phyloP scores from a whole-genome alignment of 2,888 invertebrate species.

The Chrysolina americana region DNA sequence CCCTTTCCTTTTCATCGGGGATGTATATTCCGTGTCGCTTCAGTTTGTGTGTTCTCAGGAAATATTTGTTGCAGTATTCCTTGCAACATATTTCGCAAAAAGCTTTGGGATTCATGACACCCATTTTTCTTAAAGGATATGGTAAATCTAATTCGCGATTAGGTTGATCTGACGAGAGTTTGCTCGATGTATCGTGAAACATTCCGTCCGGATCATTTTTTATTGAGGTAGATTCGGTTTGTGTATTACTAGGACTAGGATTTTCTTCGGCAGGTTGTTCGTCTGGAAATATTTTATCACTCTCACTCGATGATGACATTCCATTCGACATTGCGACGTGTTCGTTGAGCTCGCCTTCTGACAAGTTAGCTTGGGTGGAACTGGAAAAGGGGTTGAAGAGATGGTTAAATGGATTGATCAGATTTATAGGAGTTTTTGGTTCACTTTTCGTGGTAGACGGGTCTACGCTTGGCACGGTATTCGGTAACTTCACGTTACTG shows the following conservation, averaged over 20 bases:
- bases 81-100: conserved; percentile 95
- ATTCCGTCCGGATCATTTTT: conserved; percentile 64
- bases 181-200: conserved; percentile 63
- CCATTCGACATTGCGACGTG: conserved; percentile 60
- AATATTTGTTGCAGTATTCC: conserved; percentile 94
- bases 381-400: conserved; percentile 83
- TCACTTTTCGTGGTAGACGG: conserved; percentile 61
- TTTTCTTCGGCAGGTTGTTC: conserved; percentile 62
- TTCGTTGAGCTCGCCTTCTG: conserved; percentile 60
- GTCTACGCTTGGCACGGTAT: conserved; percentile 64
- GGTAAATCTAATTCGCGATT: conserved; percentile 81
- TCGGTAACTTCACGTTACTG: conserved; percentile 63
- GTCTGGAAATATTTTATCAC: conserved; percentile 60
- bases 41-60: conserved; percentile 91
- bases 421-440: conserved; percentile 53
- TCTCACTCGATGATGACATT: conserved; percentile 59
- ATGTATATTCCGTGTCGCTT: conserved; percentile 90
- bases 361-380: conserved; percentile 73
- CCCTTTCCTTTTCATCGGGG: conserved; percentile 73
- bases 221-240: conserved; percentile 66
- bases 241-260: conserved; percentile 64
- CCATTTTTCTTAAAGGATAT: conserved; percentile 83
- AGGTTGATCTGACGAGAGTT: conserved; percentile 65
- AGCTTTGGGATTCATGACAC: conserved; percentile 89
- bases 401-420: conserved; percentile 74